Evolutionary conservation across 2,113 vertebrate species (phyloP), one percentile per base, ranked within the genome.

Genomic region (Odobenus rosmarus): DNA sequence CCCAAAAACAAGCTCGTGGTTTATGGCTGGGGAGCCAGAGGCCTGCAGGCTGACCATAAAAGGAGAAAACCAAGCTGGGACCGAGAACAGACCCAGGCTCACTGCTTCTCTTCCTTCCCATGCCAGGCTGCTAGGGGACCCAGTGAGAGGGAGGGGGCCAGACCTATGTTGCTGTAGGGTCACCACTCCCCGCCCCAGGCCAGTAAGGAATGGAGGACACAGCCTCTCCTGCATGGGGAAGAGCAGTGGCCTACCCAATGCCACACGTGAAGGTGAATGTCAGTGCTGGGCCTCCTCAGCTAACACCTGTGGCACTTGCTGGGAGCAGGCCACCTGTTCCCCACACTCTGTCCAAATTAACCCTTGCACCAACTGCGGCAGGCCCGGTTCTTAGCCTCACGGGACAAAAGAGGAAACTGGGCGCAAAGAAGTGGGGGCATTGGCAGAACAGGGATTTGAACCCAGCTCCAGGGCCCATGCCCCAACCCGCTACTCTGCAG

Each of bases 41-140:
- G 97, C 80, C 97, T 77, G 95, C 97, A 98, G 98, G 96, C 93
- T 98, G 96, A 98, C 99, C 99, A 99, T 99, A 99, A 99, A 99
- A 99, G 99, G 99, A 77, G 94, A 99, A 98, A 98, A 95, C 69
- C 88, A n/a, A 26, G 90, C 93, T 79, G 79, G 93, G 97, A 53
- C 88, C 57, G 19, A 64, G 95, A 92, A 93, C 88, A 86, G 91
- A n/a, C 62, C 67, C 16, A 26, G 2, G 21, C 93, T 98, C 16
- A 19, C 89, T 1, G 85, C 67, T 51, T 39, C 74, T 46, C 67
- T 24, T 46, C 82, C 55, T 97, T 88, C 95, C 95, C 9, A 0
- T 82, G 64, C 94, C 79, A 95, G 88, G 94, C 96, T 91, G 92
- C 90, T 87, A 59, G 49, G 89, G 97, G 96, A 92, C 96, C 92